Evolutionary conservation across 2,113 vertebrate genomes (phyloP), one percentile per base, ranked within the genome.

Genomic region (Chaenogobius annularis): DNA sequence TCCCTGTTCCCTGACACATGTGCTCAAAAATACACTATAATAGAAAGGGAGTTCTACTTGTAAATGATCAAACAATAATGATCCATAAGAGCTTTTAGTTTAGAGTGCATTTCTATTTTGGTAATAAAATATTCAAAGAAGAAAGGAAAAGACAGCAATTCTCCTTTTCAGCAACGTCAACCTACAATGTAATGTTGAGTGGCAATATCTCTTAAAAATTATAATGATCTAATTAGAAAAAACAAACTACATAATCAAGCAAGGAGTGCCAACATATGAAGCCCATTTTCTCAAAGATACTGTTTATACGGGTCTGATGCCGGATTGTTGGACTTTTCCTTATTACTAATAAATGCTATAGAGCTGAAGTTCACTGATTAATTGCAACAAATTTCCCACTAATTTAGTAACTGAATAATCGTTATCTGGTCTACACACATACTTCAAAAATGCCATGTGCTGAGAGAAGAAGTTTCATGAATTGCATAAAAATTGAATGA

Each of bases 1-100:
- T 35, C 68, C 77, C 72, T 74, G 52, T 55, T 10, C 61, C 15
- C 37, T 20, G 50, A 26, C 70, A 68, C 1, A 7, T 6, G 17
- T 73, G 69, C 73, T 70, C 11, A 79, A 75, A 80, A 70, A 19
- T 68, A 37, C 72, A 14, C 74, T 69, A 59, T 64, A 73, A 73
- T 48, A 43, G 68, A 44, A 59, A 17, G 22, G 10, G 10, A 23
- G 22, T 5, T 13, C 55, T 14, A 14, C 55, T 58, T 58, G 55
- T 26, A 58, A 23, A 26, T 58, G 55, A 58, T 58, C 23, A 58
- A 26, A 19, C 37, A 61, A 22, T 37, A 61, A 44, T 19, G 14
- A 63, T 61, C 31, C 3, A 19, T 0, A 11, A 15, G 58, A 61
- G 37, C 15, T 12, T 66, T 54, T n/a, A 26, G 22, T 14, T n/a